These are phyloP conservation scores for Protodeltote pygarga DNA, from an alignment of 2,888 invertebrate genomes.

Conservation along the genomic window DNA sequence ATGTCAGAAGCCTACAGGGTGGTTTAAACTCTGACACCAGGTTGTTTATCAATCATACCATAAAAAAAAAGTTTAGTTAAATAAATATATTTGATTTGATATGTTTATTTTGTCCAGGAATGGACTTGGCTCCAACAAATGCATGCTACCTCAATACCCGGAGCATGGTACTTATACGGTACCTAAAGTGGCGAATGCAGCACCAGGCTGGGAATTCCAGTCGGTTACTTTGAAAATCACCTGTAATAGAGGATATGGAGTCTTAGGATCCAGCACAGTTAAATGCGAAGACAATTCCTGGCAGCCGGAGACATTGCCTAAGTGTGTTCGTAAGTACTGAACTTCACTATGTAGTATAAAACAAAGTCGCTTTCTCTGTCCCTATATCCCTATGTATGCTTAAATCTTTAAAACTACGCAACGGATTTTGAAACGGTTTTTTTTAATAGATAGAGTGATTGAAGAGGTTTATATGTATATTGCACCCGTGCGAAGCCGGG, in stretches of 20 bases:
- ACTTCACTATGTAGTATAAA: neutral
- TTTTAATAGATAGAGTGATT: too few relatives aligned
- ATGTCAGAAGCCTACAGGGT: too few relatives aligned
- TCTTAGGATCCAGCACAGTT: slow-evolving; percentile 39
- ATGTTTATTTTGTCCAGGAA: slow-evolving; percentile 47
- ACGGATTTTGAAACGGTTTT: too few relatives aligned
- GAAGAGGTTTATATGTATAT: too few relatives aligned
- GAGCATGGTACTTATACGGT: slow-evolving; percentile 59
- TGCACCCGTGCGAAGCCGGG: too few relatives aligned
- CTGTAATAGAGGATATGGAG: slow-evolving; percentile 60
- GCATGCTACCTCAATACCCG: slow-evolving; percentile 62
- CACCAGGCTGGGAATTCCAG: slow-evolving; percentile 55
- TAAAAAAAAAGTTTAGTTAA: too few relatives aligned
- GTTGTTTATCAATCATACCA: too few relatives aligned
- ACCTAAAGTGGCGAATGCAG: slow-evolving; percentile 45
- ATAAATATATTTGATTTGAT: too few relatives aligned
- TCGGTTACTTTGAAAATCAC: slow-evolving; percentile 55
- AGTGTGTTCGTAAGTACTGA: slow-evolving; percentile 44
- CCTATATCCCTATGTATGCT: too few relatives aligned
- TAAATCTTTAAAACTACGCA: too few relatives aligned
- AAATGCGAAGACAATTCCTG: slow-evolving; percentile 60
- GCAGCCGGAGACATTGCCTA: slow-evolving; percentile 42
- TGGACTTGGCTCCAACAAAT: slow-evolving; percentile 48
- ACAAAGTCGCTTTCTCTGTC: too few relatives aligned
- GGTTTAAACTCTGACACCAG: too few relatives aligned